phyloP scores from a whole-genome alignment of 2,888 invertebrate species.

The Dendrolimus pini region DNA sequence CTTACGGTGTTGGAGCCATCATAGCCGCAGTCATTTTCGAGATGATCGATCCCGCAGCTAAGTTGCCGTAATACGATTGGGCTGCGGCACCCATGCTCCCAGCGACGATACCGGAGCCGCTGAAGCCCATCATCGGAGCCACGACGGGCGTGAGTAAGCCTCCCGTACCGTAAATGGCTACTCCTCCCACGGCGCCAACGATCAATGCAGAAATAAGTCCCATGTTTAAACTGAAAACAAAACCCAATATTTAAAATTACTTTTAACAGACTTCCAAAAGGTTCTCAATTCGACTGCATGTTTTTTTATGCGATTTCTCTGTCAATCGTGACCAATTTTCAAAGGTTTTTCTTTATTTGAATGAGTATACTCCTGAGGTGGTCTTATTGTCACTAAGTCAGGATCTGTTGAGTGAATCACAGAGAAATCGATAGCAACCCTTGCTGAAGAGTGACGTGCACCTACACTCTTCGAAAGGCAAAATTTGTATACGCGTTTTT shows the following conservation, averaged over 20 bases:
- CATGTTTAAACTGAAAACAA: conserved; percentile 22
- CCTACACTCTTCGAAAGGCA: no score
- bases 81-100: conserved; percentile 50
- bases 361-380: no score
- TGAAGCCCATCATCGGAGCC: conserved; percentile 47
- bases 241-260: neutral
- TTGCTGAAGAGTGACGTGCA: no score
- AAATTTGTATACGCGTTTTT: no score
- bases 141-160: conserved; percentile 40
- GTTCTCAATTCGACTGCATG: no score
- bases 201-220: conserved; percentile 37
- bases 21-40: conserved; percentile 51
- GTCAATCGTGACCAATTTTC: no score
- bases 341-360: no score
- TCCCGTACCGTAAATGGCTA: conserved; percentile 41
- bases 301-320: no score
- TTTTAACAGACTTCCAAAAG: no score
- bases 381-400: no score
- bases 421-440: no score
- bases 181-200: conserved; percentile 40
- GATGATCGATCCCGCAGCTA: conserved; percentile 50
- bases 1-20: conserved; percentile 54
- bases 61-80: conserved; percentile 50
- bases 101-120: conserved; percentile 42
- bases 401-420: no score